Base-by-base conservation (phyloP, 2,797 vertebrate genomes). In the Hydrophis major region DNA sequence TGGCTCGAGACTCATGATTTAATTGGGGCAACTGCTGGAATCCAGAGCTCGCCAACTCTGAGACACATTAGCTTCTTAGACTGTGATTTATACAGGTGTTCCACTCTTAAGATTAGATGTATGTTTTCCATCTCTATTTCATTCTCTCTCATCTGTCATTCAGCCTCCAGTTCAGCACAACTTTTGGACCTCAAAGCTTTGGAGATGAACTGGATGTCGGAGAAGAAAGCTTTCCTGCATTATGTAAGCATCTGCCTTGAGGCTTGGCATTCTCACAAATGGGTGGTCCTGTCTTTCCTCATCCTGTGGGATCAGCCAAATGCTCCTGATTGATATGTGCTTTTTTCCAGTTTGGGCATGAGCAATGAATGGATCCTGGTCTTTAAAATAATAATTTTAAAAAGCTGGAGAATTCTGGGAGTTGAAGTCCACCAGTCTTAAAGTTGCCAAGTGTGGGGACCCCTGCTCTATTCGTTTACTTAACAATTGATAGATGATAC, bases 181-280 rank as follows among this genome's bases (percentile, higher is more conserved):
- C 61, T 0, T 93, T 98, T 60, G 97, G 97, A 66, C 96, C 96
- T 42, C 92, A 22, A 55, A 97, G 96, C 10, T 97, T 97, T 63
- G 98, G 98, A 94, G 98, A 98, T 93, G 98, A 98, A 93, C 97
- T 97, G 8, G 98, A 97, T 89, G 96, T 96, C 89, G 93, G 25
- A 90, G 98, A 98, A 95, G 98, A 98, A 91, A 96, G 96, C 27
- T 89, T 96, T 37, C 91, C 2, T 20, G 89, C 69, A 18, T 28
- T 94, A 97, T 97, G 97, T 97, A 96, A 91, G 57, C 69, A 18
- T 11, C 22, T 90, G 83, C n/a, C 3, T n/a, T 50, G 94, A 0
- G 28, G 28, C 28, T 18, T 47, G 4, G 5, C 28, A 4, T 87
- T 16, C 60, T 42, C 28, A 69, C 2, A 37, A 27, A 86, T 10